phyloP scores from a whole-genome alignment of 2,888 invertebrate species.

The Saturnia pavonia region DNA sequence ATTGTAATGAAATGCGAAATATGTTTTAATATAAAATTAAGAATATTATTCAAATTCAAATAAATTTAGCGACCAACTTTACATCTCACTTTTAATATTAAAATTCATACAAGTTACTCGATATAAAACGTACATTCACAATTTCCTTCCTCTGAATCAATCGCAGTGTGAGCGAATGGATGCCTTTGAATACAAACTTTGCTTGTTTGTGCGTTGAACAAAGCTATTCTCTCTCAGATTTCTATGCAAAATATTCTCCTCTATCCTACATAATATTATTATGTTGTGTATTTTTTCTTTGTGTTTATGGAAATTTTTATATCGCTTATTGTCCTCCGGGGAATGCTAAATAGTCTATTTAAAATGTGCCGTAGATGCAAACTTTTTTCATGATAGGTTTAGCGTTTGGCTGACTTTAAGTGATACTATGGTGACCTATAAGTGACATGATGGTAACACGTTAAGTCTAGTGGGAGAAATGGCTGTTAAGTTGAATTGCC shows the following conservation, averaged over 20 bases:
- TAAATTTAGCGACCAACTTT: no score
- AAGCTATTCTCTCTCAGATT: conserved; percentile 68
- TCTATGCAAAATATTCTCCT: conserved; percentile 63
- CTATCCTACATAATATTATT: conserved; percentile 60
- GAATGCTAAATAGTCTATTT: conserved; percentile 9
- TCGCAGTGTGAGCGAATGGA: conserved; percentile 43
- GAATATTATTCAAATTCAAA: no score
- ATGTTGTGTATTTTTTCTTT: conserved; percentile 57
- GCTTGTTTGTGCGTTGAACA: conserved; percentile 68
- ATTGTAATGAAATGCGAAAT: no score
- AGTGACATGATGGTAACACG: no score
- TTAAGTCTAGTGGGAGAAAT: no score
- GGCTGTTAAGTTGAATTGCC: no score
- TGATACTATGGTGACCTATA: no score
- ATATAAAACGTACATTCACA: conserved; percentile 16
- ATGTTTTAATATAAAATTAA: no score
- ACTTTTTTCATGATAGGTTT: not conserved
- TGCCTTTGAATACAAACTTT: conserved; percentile 61
- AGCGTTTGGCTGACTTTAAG: no score
- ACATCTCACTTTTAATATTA: no score
- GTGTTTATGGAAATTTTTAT: conserved; percentile 58
- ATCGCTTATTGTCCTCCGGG: not conserved
- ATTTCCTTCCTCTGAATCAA: conserved; percentile 44
- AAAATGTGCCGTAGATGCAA: not conserved
- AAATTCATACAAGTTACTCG: not conserved